A percentile compares a stretch with the other conserved stretches of the same genome.
These are phyloP conservation scores for Ciona savignyi DNA, from an alignment of 23 tunicate genomes.

Conservation along the genomic window DNA sequence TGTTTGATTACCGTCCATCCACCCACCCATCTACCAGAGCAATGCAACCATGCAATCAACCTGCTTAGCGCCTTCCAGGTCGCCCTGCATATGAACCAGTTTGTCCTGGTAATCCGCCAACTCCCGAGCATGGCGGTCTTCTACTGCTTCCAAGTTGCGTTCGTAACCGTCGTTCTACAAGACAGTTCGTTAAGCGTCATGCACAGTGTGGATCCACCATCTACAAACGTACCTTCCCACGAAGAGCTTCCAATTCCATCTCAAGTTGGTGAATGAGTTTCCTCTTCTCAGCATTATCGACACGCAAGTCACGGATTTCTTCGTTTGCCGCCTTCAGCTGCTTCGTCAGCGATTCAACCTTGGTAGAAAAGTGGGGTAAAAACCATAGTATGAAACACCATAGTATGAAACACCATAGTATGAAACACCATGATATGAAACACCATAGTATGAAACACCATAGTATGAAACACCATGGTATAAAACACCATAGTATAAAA, in stretches of 20 bases:
- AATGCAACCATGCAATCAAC: neutral
- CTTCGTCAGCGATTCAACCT: conserved; percentile 26
- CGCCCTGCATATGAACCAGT: conserved; percentile 13
- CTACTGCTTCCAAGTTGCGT: conserved; percentile 19
- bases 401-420: too few species aligned
- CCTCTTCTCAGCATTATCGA: conserved; percentile 67
- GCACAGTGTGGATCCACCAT: neutral
- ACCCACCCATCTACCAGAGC: neutral
- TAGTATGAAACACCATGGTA: too few species aligned
- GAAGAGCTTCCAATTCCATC: conserved; percentile 71
- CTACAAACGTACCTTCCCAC: conserved; percentile 46
- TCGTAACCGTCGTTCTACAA: conserved; percentile 54
- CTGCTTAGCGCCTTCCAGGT: conserved; percentile 40
- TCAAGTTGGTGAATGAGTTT: conserved; percentile 68
- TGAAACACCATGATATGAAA: too few species aligned
- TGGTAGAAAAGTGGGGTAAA: too few species aligned
- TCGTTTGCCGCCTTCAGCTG: conserved; percentile 62
- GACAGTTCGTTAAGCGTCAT: neutral
- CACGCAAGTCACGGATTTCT: conserved; percentile 49
- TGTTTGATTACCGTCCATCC: neutral
- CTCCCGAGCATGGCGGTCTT: conserved; percentile 35
- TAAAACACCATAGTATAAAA: too few species aligned
- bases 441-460: too few species aligned
- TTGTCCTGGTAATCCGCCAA: conserved; percentile 13
- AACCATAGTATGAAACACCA: too few species aligned